Evolutionary conservation across 2,888 invertebrate species (phyloP).

Genomic region (Periphyllus acericola): DNA sequence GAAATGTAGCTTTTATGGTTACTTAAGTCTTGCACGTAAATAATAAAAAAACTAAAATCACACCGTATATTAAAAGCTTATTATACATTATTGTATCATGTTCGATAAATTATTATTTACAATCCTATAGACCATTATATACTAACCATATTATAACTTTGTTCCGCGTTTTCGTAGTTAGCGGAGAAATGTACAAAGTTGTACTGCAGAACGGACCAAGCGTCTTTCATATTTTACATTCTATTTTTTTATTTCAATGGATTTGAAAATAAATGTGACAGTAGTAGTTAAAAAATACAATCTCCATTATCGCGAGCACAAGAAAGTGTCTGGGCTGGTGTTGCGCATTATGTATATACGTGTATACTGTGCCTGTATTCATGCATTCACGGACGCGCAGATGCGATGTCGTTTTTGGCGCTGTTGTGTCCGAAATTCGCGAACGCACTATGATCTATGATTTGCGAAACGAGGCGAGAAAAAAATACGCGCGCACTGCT

Average conservation of each 20-base stretch:
- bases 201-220: not conserved
- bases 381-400: too few relatives aligned
- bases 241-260: not conserved
- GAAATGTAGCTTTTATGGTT: too few relatives aligned
- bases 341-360: not conserved
- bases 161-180: too few relatives aligned
- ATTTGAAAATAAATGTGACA: conserved; percentile 20
- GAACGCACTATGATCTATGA: conserved; percentile 51
- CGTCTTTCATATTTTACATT: not conserved
- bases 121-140: too few relatives aligned
- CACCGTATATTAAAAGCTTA: too few relatives aligned
- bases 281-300: conserved; percentile 26
- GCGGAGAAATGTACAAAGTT: too few relatives aligned
- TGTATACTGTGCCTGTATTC: too few relatives aligned
- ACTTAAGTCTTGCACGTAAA: too few relatives aligned
- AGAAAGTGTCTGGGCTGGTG: conserved; percentile 11
- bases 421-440: conserved; percentile 48
- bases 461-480: conserved; percentile 43
- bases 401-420: conserved; percentile 18
- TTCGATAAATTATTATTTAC: too few relatives aligned
- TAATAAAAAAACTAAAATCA: too few relatives aligned
- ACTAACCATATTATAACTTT: too few relatives aligned
- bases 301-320: not conserved
- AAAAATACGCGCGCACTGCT: conserved; percentile 17
- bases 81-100: too few relatives aligned